Conservation (phyloP, 2,888 invertebrate species). For the Bombyx huttoni region DNA sequence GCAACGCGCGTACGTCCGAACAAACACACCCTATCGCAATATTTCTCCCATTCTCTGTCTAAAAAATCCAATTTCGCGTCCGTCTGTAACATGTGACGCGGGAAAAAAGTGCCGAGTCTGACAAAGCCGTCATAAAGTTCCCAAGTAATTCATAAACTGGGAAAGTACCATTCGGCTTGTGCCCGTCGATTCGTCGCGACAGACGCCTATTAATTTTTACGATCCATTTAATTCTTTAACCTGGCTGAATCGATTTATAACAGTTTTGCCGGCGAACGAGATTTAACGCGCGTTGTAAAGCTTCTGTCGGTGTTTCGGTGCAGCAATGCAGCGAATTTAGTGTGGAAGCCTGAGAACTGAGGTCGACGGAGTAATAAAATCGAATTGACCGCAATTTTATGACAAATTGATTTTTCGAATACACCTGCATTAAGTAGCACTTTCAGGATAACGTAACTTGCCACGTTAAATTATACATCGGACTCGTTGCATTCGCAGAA, state of each 20-base stretch:
- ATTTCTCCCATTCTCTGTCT: slow-evolving; percentile 37
- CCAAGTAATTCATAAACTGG: slow-evolving; percentile 60
- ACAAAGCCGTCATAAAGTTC: slow-evolving; percentile 59
- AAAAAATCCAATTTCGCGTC: slow-evolving; percentile 65
- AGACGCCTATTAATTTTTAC: slow-evolving; percentile 67
- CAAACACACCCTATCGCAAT: slow-evolving; percentile 13
- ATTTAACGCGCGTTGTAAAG: slow-evolving; percentile 53
- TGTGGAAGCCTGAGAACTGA: not conserved
- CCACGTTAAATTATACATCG: too few relatives aligned
- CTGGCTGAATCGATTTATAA: slow-evolving; percentile 65
- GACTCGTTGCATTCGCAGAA: too few relatives aligned
- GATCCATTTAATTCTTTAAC: slow-evolving; percentile 67
- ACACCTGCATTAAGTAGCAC: not conserved
- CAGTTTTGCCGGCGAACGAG: slow-evolving; percentile 48
- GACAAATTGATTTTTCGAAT: not conserved
- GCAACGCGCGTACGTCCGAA: slow-evolving; percentile 10
- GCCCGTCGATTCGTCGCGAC: slow-evolving; percentile 35
- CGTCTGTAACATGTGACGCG: slow-evolving; percentile 63
- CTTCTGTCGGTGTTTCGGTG: slow-evolving; percentile 41
- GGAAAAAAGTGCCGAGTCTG: slow-evolving; percentile 38
- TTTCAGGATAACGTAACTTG: too few relatives aligned
- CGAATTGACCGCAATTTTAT: not conserved
- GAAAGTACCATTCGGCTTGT: slow-evolving; percentile 41
- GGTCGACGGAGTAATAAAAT: not conserved
- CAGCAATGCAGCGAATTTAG: slow-evolving; percentile 19